Percentiles rank a stretch among this genome's conserved stretches.
These are phyloP conservation scores for Triops cancriformis DNA, from an alignment of 1,140 invertebrate genomes.

Conservation along the genomic window DNA sequence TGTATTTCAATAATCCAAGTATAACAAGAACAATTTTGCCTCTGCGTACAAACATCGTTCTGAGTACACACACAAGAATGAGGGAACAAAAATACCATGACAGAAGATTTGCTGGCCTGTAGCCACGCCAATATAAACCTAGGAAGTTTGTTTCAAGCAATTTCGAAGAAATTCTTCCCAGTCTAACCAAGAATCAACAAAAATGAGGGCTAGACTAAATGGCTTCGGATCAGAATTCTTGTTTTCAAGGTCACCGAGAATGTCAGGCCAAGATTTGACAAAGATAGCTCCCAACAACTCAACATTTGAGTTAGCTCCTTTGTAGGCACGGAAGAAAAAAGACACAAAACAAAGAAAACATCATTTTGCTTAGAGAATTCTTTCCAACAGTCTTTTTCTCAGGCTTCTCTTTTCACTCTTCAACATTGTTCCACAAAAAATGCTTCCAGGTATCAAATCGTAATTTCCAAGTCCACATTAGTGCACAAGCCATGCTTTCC, in stretches of 20 bases:
- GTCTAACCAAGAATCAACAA: neutral
- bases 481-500: slow-evolving; percentile 9
- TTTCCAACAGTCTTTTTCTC: neutral
- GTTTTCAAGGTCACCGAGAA: neutral
- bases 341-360: neutral
- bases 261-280: neutral
- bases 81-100: no score
- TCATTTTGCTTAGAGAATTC: neutral
- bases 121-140: neutral
- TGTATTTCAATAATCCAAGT: neutral
- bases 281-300: neutral
- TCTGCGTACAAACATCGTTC: neutral
- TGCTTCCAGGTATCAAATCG: neutral
- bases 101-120: neutral
- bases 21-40: neutral
- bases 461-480: neutral
- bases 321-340: neutral
- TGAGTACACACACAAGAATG: neutral
- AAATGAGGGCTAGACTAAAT: neutral
- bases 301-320: neutral
- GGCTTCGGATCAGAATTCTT: neutral
- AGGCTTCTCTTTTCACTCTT: no score
- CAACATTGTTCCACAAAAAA: neutral
- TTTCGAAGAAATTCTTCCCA: neutral
- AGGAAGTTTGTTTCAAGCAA: neutral